Evolutionary conservation across 2,113 vertebrate genomes (phyloP), one percentile per base, ranked within the genome.

Genomic region (Boulengeromyrus knoepffleri): DNA sequence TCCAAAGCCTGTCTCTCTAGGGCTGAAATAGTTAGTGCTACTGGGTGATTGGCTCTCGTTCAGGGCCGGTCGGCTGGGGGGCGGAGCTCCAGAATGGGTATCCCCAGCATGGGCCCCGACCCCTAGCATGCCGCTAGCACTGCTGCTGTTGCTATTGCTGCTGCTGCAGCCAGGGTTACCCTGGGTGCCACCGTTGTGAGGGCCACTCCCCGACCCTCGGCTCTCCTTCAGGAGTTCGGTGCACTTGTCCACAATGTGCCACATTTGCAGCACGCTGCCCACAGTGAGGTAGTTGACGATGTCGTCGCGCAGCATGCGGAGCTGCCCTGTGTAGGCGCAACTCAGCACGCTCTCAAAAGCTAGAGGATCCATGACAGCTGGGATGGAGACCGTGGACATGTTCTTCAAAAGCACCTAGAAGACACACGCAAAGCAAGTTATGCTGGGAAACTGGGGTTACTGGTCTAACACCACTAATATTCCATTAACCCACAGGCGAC

Each of bases 221-320:
- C 95, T 94, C 58, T 97, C 97, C 10, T 95, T 95, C 12, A 99
- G 97, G 85, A 99, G 97, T 94, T 98, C 97, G 0, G 98, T 98
- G 94, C 98, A 99, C 91, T 98, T 98, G 92, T 99, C 98, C 93
- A 99, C 98, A 0, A 99, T 97, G 94, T 99, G 98, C 98, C 98
- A 99, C 98, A 99, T 99, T 93, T 99, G 98, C 42, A 99, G 96
- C 88, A 98, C 97, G 83, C 98, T 99, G 21, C 97, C 98, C 93
- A 99, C 98, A 0, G 98, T 99, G 89, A 98, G 95, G 93, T 98
- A 98, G 95, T 98, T 98, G 90, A 99, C 97, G 27, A 99, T 96
- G 92, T 99, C 97, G 0, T 97, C 97, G 0, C 97, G 95, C 0
- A 97, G 96, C 96, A 99, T 97, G 87, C 94, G 95, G 0, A 99